Evolutionary conservation across 2,888 invertebrate genomes (phyloP).

Genomic region (Sphaerophoria taeniata): DNA sequence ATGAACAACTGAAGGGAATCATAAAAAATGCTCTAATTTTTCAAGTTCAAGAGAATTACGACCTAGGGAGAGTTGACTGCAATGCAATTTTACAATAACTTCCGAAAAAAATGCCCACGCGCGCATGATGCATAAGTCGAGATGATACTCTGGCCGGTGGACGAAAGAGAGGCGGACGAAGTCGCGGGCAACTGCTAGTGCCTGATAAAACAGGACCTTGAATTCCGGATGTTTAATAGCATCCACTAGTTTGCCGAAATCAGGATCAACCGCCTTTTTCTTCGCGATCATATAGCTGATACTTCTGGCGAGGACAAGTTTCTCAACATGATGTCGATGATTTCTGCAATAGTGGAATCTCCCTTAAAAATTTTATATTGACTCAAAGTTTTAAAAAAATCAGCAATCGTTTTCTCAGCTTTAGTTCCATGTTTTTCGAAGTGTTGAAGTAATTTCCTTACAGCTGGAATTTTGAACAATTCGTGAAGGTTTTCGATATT

Average conservation of each 20-base stretch:
- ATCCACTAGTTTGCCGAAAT: neutral
- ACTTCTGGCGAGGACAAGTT: neutral
- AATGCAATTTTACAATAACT: too few species aligned
- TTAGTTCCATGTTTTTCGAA: conserved; percentile 4
- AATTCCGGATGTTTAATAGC: neutral
- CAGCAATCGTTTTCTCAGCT: neutral
- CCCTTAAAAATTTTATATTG: neutral
- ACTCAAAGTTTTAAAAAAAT: neutral
- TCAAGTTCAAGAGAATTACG: too few species aligned
- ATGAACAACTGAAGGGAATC: too few species aligned
- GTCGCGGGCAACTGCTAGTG: neutral
- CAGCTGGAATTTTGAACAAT: neutral
- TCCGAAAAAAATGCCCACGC: too few species aligned
- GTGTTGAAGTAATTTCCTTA: neutral
- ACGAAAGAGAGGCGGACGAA: too few species aligned
- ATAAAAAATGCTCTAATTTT: too few species aligned
- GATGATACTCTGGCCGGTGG: too few species aligned
- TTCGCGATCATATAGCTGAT: neutral
- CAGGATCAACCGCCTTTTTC: neutral
- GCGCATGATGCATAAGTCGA: too few species aligned
- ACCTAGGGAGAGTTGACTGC: too few species aligned
- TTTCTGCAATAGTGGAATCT: neutral
- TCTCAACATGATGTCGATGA: neutral
- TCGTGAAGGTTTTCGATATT: neutral
- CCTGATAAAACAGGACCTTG: neutral